phyloP scores from a whole-genome alignment of 2,888 invertebrate species.

The Bugulina stolonifera region DNA sequence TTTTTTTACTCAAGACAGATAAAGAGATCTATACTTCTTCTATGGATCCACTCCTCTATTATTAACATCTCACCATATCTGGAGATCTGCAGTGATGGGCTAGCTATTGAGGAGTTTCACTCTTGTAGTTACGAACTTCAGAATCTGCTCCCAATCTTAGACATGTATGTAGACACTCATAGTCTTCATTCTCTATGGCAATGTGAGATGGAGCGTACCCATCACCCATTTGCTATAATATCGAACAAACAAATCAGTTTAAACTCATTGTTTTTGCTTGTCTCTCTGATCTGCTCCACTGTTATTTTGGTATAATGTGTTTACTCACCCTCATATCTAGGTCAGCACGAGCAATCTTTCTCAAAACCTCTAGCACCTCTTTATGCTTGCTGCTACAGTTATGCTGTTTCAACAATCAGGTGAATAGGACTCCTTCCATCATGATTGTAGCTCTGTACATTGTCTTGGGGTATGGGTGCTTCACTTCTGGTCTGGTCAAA shows the following conservation, averaged over 20 bases:
- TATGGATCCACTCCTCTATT: too few relatives aligned
- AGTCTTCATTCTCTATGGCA: constrained; percentile 22
- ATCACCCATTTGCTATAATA: constrained; percentile 6
- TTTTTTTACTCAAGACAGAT: too few relatives aligned
- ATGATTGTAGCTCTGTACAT: constrained; percentile 20
- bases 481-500: neutral
- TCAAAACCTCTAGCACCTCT: neutral
- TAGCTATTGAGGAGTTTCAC: constrained; percentile 18
- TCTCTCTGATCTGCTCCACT: too few relatives aligned
- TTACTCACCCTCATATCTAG: constrained; percentile 10
- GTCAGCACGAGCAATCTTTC: neutral
- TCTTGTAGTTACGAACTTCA: constrained; percentile 1
- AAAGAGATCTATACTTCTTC: too few relatives aligned
- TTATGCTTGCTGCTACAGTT: neutral
- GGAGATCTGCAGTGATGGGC: neutral
- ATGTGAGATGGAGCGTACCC: constrained; percentile 19
- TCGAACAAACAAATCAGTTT: too few relatives aligned
- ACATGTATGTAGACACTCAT: neutral
- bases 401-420: neutral
- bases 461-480: constrained; percentile 19
- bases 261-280: too few relatives aligned
- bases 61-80: neutral
- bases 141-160: constrained; percentile 9
- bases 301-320: too few relatives aligned
- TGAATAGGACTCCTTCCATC: constrained; percentile 10